phyloP scores from a whole-genome alignment of 2,113 vertebrate species.

The Semnornis frantzii region DNA sequence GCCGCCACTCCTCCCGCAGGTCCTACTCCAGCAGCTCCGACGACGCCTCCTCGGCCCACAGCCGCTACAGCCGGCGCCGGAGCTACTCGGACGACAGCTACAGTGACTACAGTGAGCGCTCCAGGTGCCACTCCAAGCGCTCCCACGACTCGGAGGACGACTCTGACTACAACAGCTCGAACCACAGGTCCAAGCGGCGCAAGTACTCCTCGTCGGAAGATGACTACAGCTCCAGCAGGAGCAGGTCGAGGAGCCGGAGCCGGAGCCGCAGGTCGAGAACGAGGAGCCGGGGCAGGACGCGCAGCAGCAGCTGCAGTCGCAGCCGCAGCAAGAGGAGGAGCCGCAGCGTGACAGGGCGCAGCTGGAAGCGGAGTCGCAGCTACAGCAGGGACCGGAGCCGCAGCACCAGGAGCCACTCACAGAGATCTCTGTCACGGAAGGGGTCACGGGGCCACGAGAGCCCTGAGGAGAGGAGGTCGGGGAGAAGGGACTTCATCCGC shows the following conservation, averaged over 20 bases:
- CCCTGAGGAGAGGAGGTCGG: slow-evolving; percentile 76
- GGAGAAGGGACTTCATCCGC: slow-evolving; percentile 89
- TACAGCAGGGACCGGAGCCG: slow-evolving; percentile 87
- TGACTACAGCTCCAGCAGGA: slow-evolving; percentile 83
- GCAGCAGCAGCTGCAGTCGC: slow-evolving; percentile 90
- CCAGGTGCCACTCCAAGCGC: slow-evolving; percentile 82
- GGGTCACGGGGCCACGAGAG: slow-evolving; percentile 82
- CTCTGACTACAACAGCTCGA: slow-evolving; percentile 89
- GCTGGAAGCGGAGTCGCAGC: slow-evolving; percentile 85
- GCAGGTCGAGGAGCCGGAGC: slow-evolving; percentile 85
- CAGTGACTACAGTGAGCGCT: slow-evolving; percentile 89
- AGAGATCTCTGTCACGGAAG: slow-evolving; percentile 83
- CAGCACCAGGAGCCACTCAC: slow-evolving; percentile 88
- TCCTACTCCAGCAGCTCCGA: slow-evolving; percentile 94
- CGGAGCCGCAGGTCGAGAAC: slow-evolving; percentile 77
- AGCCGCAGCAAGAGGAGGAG: slow-evolving; percentile 85
- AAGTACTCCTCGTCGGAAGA: slow-evolving; percentile 86
- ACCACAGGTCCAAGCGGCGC: slow-evolving; percentile 83
- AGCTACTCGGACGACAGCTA: slow-evolving; percentile 94
- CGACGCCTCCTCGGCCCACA: slow-evolving; percentile 87
- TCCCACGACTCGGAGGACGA: slow-evolving; percentile 85
- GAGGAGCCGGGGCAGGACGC: slow-evolving; percentile 85
- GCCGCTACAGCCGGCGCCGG: slow-evolving; percentile 83
- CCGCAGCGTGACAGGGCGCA: slow-evolving; percentile 78
- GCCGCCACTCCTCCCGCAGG: slow-evolving; percentile 76